These are phyloP conservation scores for Orthosia gothica DNA, from an alignment of 2,888 invertebrate species.

Conservation along the genomic window DNA sequence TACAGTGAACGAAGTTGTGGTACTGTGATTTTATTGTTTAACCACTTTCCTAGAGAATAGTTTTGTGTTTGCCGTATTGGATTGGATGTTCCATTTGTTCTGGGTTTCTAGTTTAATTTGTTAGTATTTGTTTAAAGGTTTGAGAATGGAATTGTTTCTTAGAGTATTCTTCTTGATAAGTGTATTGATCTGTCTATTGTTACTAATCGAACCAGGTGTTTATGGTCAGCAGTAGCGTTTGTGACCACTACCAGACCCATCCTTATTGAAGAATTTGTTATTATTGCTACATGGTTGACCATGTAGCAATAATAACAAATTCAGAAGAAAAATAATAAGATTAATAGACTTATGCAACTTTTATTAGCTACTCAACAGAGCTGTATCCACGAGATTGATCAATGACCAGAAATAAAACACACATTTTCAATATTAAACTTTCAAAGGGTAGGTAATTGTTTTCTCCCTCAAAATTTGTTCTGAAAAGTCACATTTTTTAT, in stretches of 20 bases:
- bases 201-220: background rate
- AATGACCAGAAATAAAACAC: constrained; percentile 65
- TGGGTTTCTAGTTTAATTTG: constrained; percentile 23
- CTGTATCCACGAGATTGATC: constrained; percentile 16
- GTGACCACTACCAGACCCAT: background rate
- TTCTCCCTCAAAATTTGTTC: constrained; percentile 77
- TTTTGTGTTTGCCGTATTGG: constrained; percentile 43
- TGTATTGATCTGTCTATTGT: background rate
- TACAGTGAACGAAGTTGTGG: constrained; percentile 71
- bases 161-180: background rate
- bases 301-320: background rate
- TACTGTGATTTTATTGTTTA: constrained; percentile 72
- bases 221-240: background rate
- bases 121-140: background rate
- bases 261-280: no score
- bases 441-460: constrained; percentile 77
- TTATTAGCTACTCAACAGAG: background rate
- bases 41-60: constrained; percentile 46
- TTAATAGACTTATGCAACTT: background rate
- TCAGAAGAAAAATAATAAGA: background rate
- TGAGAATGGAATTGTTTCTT: background rate
- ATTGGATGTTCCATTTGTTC: constrained; percentile 46
- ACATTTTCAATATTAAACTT: constrained; percentile 66
- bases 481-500: constrained; percentile 81
- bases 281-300: no score